Percentiles rank a stretch among this genome's conserved stretches.
phyloP scores from a whole-genome alignment of 2,888 invertebrate genomes.

The Temnothorax unifasciatus region DNA sequence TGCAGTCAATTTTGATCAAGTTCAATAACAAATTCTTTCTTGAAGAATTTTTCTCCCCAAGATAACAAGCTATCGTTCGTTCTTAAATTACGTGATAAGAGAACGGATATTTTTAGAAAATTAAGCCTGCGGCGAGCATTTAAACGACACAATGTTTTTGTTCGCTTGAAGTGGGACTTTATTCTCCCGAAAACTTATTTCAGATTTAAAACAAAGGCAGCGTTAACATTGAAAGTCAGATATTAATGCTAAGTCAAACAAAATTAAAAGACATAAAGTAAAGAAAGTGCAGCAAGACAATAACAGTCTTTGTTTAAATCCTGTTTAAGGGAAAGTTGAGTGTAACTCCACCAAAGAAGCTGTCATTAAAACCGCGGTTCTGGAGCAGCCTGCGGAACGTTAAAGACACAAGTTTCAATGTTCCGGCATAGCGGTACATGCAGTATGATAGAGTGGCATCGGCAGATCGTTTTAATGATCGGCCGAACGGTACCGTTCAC shows the following conservation, averaged over 20 bases:
- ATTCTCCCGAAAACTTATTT: neutral
- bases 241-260: neutral
- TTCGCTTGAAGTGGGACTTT: neutral
- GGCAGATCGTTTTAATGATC: conserved; percentile 2
- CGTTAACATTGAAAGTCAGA: neutral
- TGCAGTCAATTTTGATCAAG: neutral
- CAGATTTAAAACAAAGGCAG: neutral
- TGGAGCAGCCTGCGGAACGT: neutral
- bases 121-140: neutral
- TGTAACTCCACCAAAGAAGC: neutral
- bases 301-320: neutral
- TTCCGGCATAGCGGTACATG: neutral
- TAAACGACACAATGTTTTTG: neutral
- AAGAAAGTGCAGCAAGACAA: neutral
- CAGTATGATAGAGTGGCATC: neutral
- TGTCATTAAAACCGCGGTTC: conserved; percentile 15
- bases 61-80: neutral
- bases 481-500: conserved; percentile 47
- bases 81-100: neutral
- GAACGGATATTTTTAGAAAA: neutral
- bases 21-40: neutral
- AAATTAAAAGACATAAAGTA: neutral
- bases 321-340: neutral
- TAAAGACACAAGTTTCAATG: neutral
- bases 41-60: neutral